Evolutionary conservation across 2,113 vertebrate genomes (phyloP).

Genomic region (Trogon surrucura): DNA sequence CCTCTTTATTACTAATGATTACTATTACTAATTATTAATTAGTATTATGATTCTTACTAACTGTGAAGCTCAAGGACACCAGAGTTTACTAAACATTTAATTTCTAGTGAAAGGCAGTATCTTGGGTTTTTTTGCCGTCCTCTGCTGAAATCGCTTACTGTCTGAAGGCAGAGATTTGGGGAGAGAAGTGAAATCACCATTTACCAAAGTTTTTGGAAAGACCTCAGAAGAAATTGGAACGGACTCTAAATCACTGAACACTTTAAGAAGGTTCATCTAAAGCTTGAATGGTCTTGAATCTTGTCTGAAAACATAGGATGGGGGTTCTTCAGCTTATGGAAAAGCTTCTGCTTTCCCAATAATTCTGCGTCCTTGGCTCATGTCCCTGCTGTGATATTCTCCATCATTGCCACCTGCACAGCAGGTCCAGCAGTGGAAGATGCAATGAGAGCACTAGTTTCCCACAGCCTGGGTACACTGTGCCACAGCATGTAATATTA

Average conservation of each 20-base stretch:
- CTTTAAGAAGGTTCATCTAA: not conserved
- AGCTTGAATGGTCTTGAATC: not conserved
- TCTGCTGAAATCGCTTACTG: not conserved
- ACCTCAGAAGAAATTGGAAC: not conserved
- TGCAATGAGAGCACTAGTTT: not conserved
- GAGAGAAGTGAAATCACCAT: not conserved
- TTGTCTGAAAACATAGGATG: not conserved
- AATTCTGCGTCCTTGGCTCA: not conserved
- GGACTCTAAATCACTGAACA: not conserved
- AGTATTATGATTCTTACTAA: not conserved
- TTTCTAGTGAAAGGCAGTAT: not conserved
- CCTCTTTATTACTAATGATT: not conserved
- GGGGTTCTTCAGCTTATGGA: not conserved
- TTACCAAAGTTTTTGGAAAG: not conserved
- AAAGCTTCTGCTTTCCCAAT: not conserved
- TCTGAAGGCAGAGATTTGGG: not conserved
- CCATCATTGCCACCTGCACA: not conserved
- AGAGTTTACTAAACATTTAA: not conserved
- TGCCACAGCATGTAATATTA: not conserved
- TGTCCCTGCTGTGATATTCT: not conserved
- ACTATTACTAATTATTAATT: not conserved
- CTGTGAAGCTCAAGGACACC: not conserved
- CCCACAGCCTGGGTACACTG: not conserved
- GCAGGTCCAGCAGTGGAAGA: not conserved
- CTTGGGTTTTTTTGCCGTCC: not conserved